These are phyloP conservation scores for Osmoderma eremita DNA, from an alignment of 2,888 invertebrate genomes.

Conservation along the genomic window DNA sequence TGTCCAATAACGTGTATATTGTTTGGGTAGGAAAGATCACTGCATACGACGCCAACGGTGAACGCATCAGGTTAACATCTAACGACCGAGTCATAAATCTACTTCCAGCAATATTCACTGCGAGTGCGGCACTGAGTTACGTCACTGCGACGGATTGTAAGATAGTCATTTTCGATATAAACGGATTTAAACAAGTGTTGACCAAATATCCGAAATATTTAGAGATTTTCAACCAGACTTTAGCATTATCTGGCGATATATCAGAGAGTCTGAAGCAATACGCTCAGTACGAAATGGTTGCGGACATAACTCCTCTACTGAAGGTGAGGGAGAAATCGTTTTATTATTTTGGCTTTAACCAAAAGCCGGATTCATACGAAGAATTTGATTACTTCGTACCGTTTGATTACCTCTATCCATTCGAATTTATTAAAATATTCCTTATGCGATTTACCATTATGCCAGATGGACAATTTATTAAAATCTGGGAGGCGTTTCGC, in stretches of 20 bases:
- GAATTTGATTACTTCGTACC: conserved; percentile 49
- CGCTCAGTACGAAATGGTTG: background rate
- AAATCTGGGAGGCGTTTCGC: conserved; percentile 45
- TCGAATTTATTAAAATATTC: conserved; percentile 40
- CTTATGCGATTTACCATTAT: conserved; percentile 45
- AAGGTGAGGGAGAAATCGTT: conserved; percentile 24
- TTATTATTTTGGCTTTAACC: conserved; percentile 40
- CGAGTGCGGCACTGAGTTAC: conserved; percentile 10
- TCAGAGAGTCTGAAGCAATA: background rate
- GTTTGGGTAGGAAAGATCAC: conserved; percentile 12
- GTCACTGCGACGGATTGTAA: conserved; percentile 43
- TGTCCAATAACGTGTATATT: conserved; percentile 33
- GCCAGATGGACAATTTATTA: conserved; percentile 45
- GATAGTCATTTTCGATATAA: conserved; percentile 31
- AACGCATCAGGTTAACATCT: conserved; percentile 5
- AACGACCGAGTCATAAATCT: conserved; percentile 26
- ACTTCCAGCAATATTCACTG: conserved; percentile 18
- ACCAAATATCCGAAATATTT: conserved; percentile 31
- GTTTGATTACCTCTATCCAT: conserved; percentile 44
- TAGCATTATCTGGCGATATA: conserved; percentile 19
- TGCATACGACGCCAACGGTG: conserved; percentile 14
- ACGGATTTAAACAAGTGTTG: conserved; percentile 18
- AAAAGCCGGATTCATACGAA: conserved; percentile 42
- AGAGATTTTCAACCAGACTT: conserved; percentile 4
- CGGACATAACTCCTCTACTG: conserved; percentile 9